Evolutionary conservation across 1,140 invertebrate species (phyloP), one percentile per base, ranked within the genome.

Genomic region (Aphaenogaster rudis): DNA sequence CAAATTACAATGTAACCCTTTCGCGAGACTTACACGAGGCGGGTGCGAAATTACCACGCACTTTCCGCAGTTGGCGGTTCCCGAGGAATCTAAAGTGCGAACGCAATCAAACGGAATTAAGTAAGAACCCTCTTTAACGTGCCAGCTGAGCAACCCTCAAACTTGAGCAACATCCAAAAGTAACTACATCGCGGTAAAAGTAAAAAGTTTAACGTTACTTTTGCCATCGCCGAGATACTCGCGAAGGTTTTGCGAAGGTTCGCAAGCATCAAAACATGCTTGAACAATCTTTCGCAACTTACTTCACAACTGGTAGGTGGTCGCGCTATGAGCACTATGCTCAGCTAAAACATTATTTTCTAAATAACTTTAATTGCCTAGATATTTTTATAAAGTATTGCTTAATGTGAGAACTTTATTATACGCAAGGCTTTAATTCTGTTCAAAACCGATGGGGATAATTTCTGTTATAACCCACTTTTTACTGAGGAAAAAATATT

Each of bases 121-220:
- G 54, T 28, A 33, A 17, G 63, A 67, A 80, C 0, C 11, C 1
- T 11, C 42, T 21, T 80, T 52, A 28, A 67, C 15, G 50, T n/a
- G 13, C 21, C 13, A 33, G 8, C 64, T 42, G 50, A 57, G 48
- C 33, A 54, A 48, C 8, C 39, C 66, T 57, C n/a, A 39, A 57
- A 57, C 15, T 82, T 72, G 1, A 67, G 15, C 33, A 67, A 67
- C 52, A 57, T 48, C 28, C 28, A n/a, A 8, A 36, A 82, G 28
- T 69, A 72, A 15, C 39, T 52, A 17, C 39, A 72, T 57, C 9
- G 2, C 67, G 42, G 3, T 28, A 28, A 17, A 54, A n/a, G 28
- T 74, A 82, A 72, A 82, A 74, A 82, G 67, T 82, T 82, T 39
- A 57, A 39, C 39, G 50, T 33, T 52, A 50, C 63, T 82, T 74